Percentiles rank a stretch among this genome's conserved stretches.
These are phyloP conservation scores for Mareca strepera DNA, from an alignment of 2,797 vertebrate genomes.

Conservation along the genomic window DNA sequence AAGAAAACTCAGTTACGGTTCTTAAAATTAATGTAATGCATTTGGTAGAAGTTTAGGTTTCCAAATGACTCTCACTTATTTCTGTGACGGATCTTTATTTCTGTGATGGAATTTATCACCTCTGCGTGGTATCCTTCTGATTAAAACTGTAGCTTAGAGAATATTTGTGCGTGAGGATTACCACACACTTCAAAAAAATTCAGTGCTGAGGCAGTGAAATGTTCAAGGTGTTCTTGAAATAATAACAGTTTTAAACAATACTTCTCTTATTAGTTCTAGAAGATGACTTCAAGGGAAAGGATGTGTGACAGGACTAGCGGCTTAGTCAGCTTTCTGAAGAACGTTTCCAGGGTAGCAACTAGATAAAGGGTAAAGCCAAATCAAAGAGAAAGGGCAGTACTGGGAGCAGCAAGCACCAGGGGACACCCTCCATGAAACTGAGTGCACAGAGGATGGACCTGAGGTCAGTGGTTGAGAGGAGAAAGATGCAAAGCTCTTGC, in stretches of 20 bases:
- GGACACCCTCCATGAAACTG: background rate
- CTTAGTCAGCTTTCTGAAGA: background rate
- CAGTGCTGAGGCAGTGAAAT: background rate
- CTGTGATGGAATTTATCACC: background rate
- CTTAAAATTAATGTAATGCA: background rate
- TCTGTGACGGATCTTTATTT: background rate
- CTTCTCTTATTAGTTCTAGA: background rate
- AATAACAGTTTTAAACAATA: background rate
- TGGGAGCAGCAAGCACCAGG: background rate
- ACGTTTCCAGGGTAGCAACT: background rate
- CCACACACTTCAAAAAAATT: background rate
- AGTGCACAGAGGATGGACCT: background rate
- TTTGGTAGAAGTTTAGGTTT: background rate
- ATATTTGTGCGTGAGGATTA: background rate
- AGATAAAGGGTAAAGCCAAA: background rate
- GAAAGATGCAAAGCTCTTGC: background rate
- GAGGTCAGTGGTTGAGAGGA: background rate
- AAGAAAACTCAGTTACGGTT: background rate
- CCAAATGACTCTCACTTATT: background rate
- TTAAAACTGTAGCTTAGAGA: background rate
- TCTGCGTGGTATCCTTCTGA: background rate
- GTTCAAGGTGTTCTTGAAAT: background rate
- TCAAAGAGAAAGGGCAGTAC: background rate
- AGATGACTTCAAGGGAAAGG: background rate
- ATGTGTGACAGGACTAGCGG: fast-evolving